Evolutionary conservation across 1,140 invertebrate genomes (phyloP), one percentile per base, ranked within the genome.

Genomic region (Maniola jurtina): DNA sequence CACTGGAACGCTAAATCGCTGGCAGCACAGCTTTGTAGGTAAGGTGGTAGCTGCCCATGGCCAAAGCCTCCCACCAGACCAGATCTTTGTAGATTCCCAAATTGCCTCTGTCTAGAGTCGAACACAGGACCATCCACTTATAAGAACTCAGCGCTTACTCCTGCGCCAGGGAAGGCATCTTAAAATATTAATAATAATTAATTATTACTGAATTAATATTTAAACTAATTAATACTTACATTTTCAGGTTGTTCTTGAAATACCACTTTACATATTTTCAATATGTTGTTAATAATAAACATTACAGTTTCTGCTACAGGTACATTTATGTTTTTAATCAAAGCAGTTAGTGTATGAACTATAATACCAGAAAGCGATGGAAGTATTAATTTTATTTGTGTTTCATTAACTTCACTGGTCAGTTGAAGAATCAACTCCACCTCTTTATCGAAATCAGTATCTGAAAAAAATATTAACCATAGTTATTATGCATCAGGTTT

Each of bases 371-470:
- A 15, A 45, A 73, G 45, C 47, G 42, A 16, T 42, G 68, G 38
- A 60, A 59, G 14, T 40, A 58, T 59, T 33, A 52, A 0, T 15
- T 50, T 25, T 14, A 71, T 60, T 45, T 61, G 33, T 42, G 48
- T 33, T 54, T 55, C 48, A 58, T 42, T 45, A 2, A 68, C 54
- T 25, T 47, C 52, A 16, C 38, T 36, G 0, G 64, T 63, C 7
- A 36, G 35, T 36, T 58, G 67, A 13, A 58, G 15, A 15, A 81
- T 34, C 11, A 76, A 61, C 56, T 75, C 52, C 8, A 66, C 38
- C 69, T 81, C 71, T 40, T 76, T 66, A 47, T 70, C 58, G 61
- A 42, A 73, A 54, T 69, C 16, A 11, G 33, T 33, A 52, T 45
- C 75, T 81, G 66, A 42, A 76, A 80, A 52, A 36, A 57, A 58